Conservation (phyloP, 92 coral and sea anemone species). For the Diadumene lineata region DNA sequence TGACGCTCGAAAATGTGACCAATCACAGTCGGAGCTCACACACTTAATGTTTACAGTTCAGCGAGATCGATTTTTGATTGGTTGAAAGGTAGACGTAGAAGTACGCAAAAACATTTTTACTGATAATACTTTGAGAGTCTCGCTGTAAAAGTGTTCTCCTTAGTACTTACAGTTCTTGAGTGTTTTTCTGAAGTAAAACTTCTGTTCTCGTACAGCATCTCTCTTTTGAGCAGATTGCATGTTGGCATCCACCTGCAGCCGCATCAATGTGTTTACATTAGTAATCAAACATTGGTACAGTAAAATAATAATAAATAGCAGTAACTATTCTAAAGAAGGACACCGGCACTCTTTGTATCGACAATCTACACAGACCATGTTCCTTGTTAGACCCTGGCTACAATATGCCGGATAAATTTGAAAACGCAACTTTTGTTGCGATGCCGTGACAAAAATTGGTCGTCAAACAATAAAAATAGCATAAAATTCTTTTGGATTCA, state of each 20-base stretch:
- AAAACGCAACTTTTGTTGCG: no score
- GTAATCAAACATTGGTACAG: not conserved
- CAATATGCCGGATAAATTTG: no score
- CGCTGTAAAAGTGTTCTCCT: not conserved
- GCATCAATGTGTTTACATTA: not conserved
- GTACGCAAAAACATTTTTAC: not conserved
- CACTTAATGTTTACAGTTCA: no score
- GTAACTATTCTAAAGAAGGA: not conserved
- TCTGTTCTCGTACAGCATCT: constrained; percentile 87
- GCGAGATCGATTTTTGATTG: no score
- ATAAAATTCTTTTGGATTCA: no score
- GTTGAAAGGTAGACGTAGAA: no score
- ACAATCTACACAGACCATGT: not conserved
- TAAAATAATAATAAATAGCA: not conserved
- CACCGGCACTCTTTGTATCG: not conserved
- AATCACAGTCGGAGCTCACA: no score
- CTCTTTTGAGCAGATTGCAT: constrained; percentile 83
- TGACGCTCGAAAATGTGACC: no score
- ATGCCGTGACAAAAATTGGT: no score
- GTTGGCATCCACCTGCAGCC: constrained; percentile 82
- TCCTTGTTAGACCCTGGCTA: no score
- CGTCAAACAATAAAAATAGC: no score
- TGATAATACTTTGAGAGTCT: not conserved
- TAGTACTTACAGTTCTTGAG: constrained; percentile 80
- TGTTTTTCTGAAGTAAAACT: constrained; percentile 82